Base-by-base conservation (phyloP, 2,113 vertebrate genomes). In the Fukomys damarensis region DNA sequence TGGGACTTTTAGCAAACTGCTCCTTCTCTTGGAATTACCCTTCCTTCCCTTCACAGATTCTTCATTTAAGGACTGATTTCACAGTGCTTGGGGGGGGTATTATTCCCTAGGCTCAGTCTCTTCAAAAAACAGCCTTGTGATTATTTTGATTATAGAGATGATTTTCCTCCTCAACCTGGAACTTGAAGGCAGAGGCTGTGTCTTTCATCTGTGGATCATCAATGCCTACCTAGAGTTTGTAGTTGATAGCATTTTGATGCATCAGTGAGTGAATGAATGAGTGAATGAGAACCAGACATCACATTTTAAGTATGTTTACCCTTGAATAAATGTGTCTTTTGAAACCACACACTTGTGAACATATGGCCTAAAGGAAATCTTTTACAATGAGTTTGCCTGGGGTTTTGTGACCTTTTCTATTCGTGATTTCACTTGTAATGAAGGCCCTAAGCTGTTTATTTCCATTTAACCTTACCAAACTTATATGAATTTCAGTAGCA, bases 391-490 rank as follows among this genome's bases (percentile, higher is more conserved):
- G 77, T 81, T 74, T 89, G 11, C 16, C 68, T 94, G 38, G 43
- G 74, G 32, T 87, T 94, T 56, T 89, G n/a, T 76, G 20, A 94
- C 28, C 70, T 93, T 24, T 56, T 80, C 20, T 19, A 96, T 35
- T 93, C 83, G 80, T 91, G 43, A 92, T 91, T 97, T 93, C 43
- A 66, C 63, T 89, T 77, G 16, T 79, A 84, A 86, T 89, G 70
- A 86, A 91, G 58, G n/a, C 76, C 58, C 76, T 94, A 70, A 88
- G 66, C 56, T 84, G 26, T 66, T 89, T 96, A 52, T 92, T 97
- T 96, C 86, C 92, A 93, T 52, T 94, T 97, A 94, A 95, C 66
- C 43, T 94, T 76, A 95, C 59, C 17, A 89, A 94, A 91, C 89
- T 79, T 65, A 89, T 65, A 86, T 24, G 84, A 66, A 95, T 95